Evolutionary conservation across 1,140 invertebrate species (phyloP).

Genomic region (Drosophila seguyi): DNA sequence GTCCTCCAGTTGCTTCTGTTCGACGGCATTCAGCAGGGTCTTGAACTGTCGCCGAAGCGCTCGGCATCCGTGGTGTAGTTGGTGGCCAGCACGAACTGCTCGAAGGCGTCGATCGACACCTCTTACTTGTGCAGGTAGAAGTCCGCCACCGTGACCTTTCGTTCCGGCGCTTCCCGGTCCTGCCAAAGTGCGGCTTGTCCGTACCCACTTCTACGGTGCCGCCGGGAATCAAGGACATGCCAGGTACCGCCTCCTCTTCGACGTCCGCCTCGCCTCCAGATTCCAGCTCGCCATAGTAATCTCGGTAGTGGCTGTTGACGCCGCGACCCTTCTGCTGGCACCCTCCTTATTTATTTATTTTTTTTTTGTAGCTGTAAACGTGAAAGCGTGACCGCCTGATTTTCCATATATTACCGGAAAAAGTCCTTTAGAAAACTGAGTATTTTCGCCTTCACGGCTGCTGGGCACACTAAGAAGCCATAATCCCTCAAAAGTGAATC

Average conservation of each 20-base stretch:
- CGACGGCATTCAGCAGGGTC: constrained; percentile 89
- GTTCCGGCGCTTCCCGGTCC: constrained; percentile 94
- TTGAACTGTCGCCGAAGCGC: constrained; percentile 95
- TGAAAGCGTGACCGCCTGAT: background rate
- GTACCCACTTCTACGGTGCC: constrained; percentile 93
- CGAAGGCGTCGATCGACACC: constrained; percentile 93
- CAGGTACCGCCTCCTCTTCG: constrained; percentile 47
- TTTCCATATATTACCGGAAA: background rate
- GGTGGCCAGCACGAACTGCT: constrained; percentile 90
- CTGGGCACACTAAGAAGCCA: background rate
- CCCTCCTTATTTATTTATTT: constrained; percentile 36
- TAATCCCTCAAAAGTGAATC: too few species aligned
- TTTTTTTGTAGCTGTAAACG: background rate
- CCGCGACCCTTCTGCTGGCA: constrained; percentile 49
- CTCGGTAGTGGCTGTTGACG: constrained; percentile 63
- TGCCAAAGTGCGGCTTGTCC: constrained; percentile 91
- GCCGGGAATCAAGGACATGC: constrained; percentile 90
- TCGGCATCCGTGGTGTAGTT: constrained; percentile 96
- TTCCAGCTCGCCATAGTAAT: constrained; percentile 70
- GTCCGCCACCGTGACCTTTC: constrained; percentile 88
- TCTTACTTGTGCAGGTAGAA: constrained; percentile 96
- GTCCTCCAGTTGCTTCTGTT: constrained; percentile 89
- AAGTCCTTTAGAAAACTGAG: background rate
- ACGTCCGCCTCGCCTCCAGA: constrained; percentile 16
- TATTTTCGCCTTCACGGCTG: background rate